Percentiles rank a stretch among this genome's conserved stretches.
Conservation (phyloP, 2,888 invertebrate genomes). For the Belgica antarctica region DNA sequence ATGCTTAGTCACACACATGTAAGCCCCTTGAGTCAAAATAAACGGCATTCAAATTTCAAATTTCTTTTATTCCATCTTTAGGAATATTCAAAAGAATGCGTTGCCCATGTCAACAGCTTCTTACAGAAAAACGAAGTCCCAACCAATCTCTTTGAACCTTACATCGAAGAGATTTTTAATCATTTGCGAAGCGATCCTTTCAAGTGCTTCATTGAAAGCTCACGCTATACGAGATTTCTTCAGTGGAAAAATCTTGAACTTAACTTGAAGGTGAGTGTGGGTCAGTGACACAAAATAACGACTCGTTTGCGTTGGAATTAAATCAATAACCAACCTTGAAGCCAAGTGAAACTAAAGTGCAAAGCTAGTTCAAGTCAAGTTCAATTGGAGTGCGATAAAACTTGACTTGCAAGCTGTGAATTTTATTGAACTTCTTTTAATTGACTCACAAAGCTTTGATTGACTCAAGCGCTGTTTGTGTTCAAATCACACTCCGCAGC, state of each 20-base stretch:
- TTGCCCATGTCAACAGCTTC: slow-evolving; percentile 96
- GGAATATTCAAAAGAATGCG: slow-evolving; percentile 97
- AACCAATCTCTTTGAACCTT: slow-evolving; percentile 97
- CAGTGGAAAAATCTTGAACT: slow-evolving; percentile 99
- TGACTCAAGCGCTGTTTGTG: too few relatives aligned
- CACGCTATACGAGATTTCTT: slow-evolving; percentile 85
- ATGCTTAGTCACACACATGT: slow-evolving; percentile 97
- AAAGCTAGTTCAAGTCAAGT: too few relatives aligned
- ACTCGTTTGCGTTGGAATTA: neutral
- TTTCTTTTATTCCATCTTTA: too few relatives aligned
- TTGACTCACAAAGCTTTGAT: too few relatives aligned
- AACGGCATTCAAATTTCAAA: too few relatives aligned
- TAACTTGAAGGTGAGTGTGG: slow-evolving; percentile 83
- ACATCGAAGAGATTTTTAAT: slow-evolving; percentile 99
- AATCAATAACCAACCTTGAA: too few relatives aligned
- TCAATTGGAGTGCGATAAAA: too few relatives aligned
- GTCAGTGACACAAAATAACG: neutral
- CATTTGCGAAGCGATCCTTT: slow-evolving; percentile 96
- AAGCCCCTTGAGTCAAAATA: too few relatives aligned
- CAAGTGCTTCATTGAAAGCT: slow-evolving; percentile 98
- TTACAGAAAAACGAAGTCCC: slow-evolving; percentile 97
- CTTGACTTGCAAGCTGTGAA: too few relatives aligned
- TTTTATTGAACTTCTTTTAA: too few relatives aligned
- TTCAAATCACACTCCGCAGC: too few relatives aligned
- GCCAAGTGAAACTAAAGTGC: too few relatives aligned